A percentile compares a stretch with the other conserved stretches of the same genome.
Conservation (phyloP, 2,113 vertebrate genomes). For the Hoplias malabaricus region DNA sequence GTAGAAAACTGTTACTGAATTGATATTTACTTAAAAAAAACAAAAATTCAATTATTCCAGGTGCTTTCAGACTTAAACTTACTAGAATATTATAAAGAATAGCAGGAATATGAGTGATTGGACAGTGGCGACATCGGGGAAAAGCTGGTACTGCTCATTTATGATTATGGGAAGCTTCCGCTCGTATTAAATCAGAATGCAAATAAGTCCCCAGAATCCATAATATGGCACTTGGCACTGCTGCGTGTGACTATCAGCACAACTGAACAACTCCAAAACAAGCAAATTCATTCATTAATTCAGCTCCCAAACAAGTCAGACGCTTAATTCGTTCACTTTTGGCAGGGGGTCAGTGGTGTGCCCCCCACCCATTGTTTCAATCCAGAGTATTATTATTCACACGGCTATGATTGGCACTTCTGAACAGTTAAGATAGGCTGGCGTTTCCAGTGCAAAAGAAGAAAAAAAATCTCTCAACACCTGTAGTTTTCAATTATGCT, state of each 20-base stretch:
- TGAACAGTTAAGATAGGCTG: constrained; percentile 29
- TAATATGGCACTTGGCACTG: neutral
- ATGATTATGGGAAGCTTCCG: too few relatives aligned
- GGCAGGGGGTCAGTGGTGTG: constrained; percentile 21
- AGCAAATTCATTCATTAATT: neutral
- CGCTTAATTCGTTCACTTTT: constrained; percentile 35
- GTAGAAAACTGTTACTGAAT: too few relatives aligned
- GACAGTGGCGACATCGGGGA: neutral
- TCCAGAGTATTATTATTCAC: constrained; percentile 44
- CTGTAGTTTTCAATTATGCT: constrained; percentile 59
- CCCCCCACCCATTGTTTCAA: constrained; percentile 26
- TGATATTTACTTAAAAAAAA: too few relatives aligned
- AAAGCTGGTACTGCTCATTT: neutral
- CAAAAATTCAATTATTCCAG: too few relatives aligned
- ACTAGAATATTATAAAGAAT: too few relatives aligned
- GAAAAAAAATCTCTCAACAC: constrained; percentile 42
- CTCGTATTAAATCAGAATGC: neutral
- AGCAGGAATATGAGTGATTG: neutral
- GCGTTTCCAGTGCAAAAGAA: constrained; percentile 32
- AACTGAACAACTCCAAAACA: neutral
- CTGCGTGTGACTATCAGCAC: neutral
- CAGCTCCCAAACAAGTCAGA: constrained; percentile 4
- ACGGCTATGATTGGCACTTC: constrained; percentile 45
- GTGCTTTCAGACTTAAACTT: too few relatives aligned
- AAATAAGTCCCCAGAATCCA: neutral